Base-by-base conservation (phyloP, 1,140 invertebrate species). In the Atopsyche davidsoni region DNA sequence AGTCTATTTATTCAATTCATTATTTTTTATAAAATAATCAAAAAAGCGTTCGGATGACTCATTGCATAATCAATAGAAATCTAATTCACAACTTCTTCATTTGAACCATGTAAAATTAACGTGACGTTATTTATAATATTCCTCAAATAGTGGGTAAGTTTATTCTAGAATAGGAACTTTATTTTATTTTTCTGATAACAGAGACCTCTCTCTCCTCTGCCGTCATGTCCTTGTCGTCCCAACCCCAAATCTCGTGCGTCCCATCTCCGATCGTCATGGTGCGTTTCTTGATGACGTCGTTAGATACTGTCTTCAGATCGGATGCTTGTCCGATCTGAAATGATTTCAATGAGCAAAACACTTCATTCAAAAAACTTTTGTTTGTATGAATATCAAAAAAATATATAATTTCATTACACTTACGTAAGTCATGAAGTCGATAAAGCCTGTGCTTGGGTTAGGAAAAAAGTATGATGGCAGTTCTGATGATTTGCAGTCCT, bases 401-500 rank as follows among this genome's bases (percentile, higher is more conserved):
- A 39, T 17, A 39, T 17, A 28, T 28, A 28, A 7, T 28, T 28
- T 28, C 24, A 39, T 22, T 11, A 14, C 23, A 17, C 59, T 35
- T 61, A 68, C 68, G 55, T 63, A 64, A 14, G 80, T 78, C 72
- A 81, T 79, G 19, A 72, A 63, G 46, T 86, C 80, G 36, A 86
- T 83, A 59, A 85, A 82, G 18, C 76, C 59, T 66, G 61, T 78
- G 3, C 81, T 82, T 2, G 78, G 67, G 54, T 86, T 86, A 9
- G 81, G 68, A 58, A 74, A 71, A 34, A 67, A 70, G 67, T 77
- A 79, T 11, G 72, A 55, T 9, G 81, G 77, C 34, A 77, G 65
- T 60, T 89, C 86, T 31, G 80, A 78, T 2, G 81, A 75, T 52
- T 78, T 73, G 66, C 85, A 85, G 66, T 89, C 86, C 69, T 80